Base-by-base conservation (phyloP, 1,140 invertebrate genomes). In the Hydropsyche tenuis region DNA sequence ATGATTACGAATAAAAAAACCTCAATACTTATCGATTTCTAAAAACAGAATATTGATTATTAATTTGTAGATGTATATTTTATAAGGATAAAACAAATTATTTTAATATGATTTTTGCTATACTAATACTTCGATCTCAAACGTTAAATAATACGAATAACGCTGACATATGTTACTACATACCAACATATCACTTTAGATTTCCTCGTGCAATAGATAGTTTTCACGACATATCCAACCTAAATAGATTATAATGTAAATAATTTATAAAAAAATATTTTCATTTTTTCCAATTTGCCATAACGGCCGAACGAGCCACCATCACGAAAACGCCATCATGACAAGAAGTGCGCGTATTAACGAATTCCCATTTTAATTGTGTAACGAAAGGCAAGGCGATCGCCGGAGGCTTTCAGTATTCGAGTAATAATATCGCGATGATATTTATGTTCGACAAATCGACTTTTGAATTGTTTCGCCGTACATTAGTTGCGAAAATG, bases 151-250 rank as follows among this genome's bases (percentile, higher is more conserved):
- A 16, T 16, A 53, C 48, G 20, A 53, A 53, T 18, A 2, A 18
- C 48, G 48, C 16, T 53, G 20, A 48, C 16, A 20, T 53, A n/a
- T n/a, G n/a, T n/a, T n/a, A 18, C 48, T 5, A 20, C 20, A 16
- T 53, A 16, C n/a, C 46, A 48, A 48, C 48, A 53, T 53, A 53
- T 53, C 48, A 53, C 48, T 20, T 53, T 53, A 53, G 48, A 53
- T 53, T 53, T 53, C 16, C 20, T 53, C 20, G 48, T 53, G 48
- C 9, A 53, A 53, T 53, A 53, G 48, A 53, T 53, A 53, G 48
- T 18, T 53, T 20, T 53, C 48, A 53, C 48, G 20, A 53, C 48
- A 53, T 53, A 53, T 53, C 48, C 48, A 53, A 53, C 16, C 20
- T 18, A 53, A 53, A 53, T 53, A 53, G 48, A 18, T 53, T 9